Base-by-base conservation (phyloP, 2,888 invertebrate genomes). In the Eumerus sabulonum region DNA sequence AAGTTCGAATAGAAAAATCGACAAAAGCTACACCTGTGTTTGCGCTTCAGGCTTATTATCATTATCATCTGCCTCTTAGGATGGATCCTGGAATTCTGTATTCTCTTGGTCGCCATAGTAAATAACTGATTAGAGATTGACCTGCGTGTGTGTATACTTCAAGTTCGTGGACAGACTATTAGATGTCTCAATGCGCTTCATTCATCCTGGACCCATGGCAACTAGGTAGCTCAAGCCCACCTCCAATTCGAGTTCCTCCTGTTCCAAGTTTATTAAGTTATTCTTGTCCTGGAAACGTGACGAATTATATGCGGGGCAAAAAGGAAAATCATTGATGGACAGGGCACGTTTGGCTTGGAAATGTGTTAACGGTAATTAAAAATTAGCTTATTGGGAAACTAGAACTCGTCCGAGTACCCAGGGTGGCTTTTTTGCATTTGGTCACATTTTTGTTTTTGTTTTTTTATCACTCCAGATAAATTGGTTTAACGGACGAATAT, bases 231-330 rank as follows among this genome's bases (percentile, higher is more conserved):
- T 27, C 27, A 27, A 27, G 7, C 27, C n/a, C n/a, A 7, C 7
- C 27, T 7, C 7, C 7, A 27, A 7, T 17, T 63, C 53, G 36
- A 36, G 51, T 36, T 59, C 9, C 36, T 59, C 13, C 27, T 4
- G 27, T 27, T 70, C 11, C n/a, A 53, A 62, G 53, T 70, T 70
- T 70, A 70, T 70, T 60, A 70, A 70, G 70, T 62, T 48, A 62
- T 54, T 18, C 70, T 53, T 70, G 70, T 48, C 45, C 47, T 54
- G 53, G 18, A 54, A 48, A 35, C 35, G 38, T 60, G 47, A 53
- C 47, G 53, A 45, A 53, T 44, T 13, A 38, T 47, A 45, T 45
- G 12, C n/a, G n/a, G n/a, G n/a, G n/a, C n/a, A n/a, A 19, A 17
- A 16, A 47, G 16, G 16, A 11, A 48, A 38, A 19, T 27, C 38